Base-by-base conservation (phyloP, 1,140 invertebrate genomes). In the Drosophila santomea region DNA sequence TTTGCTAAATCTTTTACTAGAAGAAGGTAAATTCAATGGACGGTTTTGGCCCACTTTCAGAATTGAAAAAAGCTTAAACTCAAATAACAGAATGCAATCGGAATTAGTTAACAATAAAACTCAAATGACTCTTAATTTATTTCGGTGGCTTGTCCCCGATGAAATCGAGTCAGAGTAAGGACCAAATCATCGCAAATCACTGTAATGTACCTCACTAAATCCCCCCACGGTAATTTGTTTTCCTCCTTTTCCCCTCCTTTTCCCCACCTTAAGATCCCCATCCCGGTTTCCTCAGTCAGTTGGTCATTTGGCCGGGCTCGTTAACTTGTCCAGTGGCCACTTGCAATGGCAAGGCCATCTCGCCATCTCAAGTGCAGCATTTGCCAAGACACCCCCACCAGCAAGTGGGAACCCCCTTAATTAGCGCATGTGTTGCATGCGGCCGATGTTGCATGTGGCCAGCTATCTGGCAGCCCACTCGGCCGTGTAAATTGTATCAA, bases 401-500 rank as follows among this genome's bases (percentile, higher is more conserved):
- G 44, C 44, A 38, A 36, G 17, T 32, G 41, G 44, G 35, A 48
- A 50, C 83, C 69, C 61, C 77, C 74, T 89, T 80, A 88, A 89
- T 90, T 89, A 88, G 85, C 66, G 84, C 60, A 78, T 60, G 62
- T 77, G 52, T 72, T 73, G 59, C 32, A 72, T 73, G 78, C 25
- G 39, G 52, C 80, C 47, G 43, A 60, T 17, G 63, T 78, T 78
- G 82, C 74, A 66, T 80, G 78, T 57, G 69, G 32, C 32, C 44
- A 62, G 61, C 59, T 50, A 72, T 58, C 55, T 72, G 20, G 44
- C 39, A 28, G 59, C 15, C 73, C 54, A 67, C 73, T 76, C 72
- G 50, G 48, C 73, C 74, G 62, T 86, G 67, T 82, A 86, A 86
- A 86, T 82, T 83, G 84, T 88, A 89, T 89, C 84, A 88, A 89